Conservation (phyloP, 2,888 invertebrate genomes). For the Tridacna gigas region DNA sequence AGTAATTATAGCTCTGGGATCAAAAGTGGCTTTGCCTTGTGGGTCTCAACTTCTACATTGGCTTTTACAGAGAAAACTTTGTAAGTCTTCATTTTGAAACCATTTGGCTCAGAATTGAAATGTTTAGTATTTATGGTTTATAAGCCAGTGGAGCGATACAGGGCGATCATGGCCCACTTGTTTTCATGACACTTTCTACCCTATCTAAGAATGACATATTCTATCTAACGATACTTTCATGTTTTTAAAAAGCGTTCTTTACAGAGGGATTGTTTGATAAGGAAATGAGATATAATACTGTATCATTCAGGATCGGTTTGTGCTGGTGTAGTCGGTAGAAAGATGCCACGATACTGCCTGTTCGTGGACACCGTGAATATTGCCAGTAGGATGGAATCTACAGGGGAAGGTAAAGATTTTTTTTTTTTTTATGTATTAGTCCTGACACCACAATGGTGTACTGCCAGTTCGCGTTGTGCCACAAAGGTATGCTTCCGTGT, state of each 20-base stretch:
- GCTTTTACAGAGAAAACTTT: too few species aligned
- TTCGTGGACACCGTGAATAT: conserved; percentile 26
- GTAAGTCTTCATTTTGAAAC: too few species aligned
- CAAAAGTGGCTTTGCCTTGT: too few species aligned
- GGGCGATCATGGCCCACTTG: too few species aligned
- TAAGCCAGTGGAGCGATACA: too few species aligned
- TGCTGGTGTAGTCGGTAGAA: conserved; percentile 27
- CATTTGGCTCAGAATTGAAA: too few species aligned
- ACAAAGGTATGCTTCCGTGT: not conserved
- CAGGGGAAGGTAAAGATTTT: conserved; percentile 13
- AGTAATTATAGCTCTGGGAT: too few species aligned
- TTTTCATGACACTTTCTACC: not conserved
- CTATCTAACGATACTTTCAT: not conserved
- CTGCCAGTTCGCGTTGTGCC: not conserved
- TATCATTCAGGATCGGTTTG: conserved; percentile 18
- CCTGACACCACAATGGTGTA: not conserved
- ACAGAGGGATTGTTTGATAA: not conserved
- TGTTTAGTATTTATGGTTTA: too few species aligned
- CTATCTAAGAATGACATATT: not conserved
- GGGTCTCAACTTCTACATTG: too few species aligned
- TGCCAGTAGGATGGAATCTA: conserved; percentile 24
- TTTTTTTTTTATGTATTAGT: not conserved
- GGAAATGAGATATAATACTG: not conserved
- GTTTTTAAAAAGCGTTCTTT: not conserved
- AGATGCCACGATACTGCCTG: conserved; percentile 26